These are phyloP conservation scores for Antheraea yamamai DNA, from an alignment of 2,888 invertebrate species.

Conservation along the genomic window DNA sequence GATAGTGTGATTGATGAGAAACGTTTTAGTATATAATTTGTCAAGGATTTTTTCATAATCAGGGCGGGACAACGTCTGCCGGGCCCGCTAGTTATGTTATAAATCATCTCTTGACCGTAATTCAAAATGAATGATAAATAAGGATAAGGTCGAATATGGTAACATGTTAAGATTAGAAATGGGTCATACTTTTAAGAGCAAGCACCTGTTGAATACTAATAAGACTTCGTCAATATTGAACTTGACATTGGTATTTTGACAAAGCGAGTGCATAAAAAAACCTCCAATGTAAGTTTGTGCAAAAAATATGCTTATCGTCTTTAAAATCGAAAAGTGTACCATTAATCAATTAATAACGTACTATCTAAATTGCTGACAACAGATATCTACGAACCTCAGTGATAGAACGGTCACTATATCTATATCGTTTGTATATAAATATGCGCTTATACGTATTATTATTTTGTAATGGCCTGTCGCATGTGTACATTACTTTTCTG, in stretches of 20 bases:
- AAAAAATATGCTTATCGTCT: neutral
- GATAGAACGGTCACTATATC: neutral
- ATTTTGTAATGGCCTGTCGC: neutral
- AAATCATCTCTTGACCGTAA: neutral
- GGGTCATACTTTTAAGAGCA: neutral
- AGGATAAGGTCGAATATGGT: neutral
- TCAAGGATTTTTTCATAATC: no score
- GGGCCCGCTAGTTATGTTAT: no score
- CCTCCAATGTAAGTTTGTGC: neutral
- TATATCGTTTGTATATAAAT: neutral
- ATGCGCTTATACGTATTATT: neutral
- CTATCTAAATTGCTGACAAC: slow-evolving; percentile 11
- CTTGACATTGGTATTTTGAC: neutral
- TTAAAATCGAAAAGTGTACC: neutral
- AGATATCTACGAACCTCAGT: neutral
- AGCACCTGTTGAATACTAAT: neutral
- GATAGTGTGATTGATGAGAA: no score
- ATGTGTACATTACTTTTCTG: neutral
- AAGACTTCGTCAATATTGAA: neutral
- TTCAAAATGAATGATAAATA: neutral
- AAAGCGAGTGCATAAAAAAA: neutral
- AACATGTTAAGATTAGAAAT: neutral
- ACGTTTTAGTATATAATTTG: no score
- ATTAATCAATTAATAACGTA: neutral
- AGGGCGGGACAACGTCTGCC: no score